Evolutionary conservation across 2,113 vertebrate genomes (phyloP).

Genomic region (Opisthocomus hoazin): DNA sequence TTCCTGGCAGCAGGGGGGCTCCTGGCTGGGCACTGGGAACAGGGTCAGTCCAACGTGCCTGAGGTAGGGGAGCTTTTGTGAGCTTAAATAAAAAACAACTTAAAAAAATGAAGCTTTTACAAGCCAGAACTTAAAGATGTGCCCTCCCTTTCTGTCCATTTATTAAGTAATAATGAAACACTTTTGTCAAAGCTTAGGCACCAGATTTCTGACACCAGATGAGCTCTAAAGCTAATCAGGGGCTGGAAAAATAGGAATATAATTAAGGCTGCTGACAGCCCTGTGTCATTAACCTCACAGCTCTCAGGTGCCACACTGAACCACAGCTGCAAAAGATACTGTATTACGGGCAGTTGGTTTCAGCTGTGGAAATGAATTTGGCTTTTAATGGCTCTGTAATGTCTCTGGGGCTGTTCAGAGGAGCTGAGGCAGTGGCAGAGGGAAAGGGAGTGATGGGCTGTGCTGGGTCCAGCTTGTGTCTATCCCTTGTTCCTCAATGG

Average conservation of each 20-base stretch:
- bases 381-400: slow-evolving; percentile 29
- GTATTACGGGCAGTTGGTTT: background rate
- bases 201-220: slow-evolving; percentile 56
- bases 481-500: accelerated
- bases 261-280: slow-evolving; percentile 49
- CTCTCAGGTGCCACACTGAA: slow-evolving; percentile 53
- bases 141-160: background rate
- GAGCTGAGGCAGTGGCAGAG: background rate
- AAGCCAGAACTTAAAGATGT: background rate
- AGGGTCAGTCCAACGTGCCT: background rate
- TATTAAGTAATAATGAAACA: slow-evolving; percentile 53
- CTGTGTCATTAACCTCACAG: slow-evolving; percentile 42
- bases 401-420: background rate
- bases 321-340: slow-evolving; percentile 7
- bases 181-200: slow-evolving; percentile 37
- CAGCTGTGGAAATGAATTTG: slow-evolving; percentile 30
- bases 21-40: background rate
- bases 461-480: background rate
- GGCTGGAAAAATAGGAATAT: slow-evolving; percentile 35
- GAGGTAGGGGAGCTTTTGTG: background rate
- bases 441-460: background rate
- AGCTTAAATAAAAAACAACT: background rate
- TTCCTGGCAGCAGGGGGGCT: background rate
- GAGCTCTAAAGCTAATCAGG: slow-evolving; percentile 41
- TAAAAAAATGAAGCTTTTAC: background rate